Base-by-base conservation (phyloP, 2,888 invertebrate genomes). In the Heliconius aoede region DNA sequence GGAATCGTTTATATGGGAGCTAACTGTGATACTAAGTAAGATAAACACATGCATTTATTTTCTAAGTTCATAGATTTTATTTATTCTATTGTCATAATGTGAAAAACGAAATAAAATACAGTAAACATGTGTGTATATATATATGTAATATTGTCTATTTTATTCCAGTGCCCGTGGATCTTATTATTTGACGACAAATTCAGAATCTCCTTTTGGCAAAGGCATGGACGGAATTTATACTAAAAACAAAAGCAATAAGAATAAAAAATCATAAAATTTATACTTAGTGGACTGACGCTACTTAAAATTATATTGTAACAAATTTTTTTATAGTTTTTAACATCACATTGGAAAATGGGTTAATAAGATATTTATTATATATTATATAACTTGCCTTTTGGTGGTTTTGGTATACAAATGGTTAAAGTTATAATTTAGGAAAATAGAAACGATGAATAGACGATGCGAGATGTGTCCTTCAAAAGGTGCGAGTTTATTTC, bases 1-100 rank as follows among this genome's bases (percentile, higher is more conserved):
- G 93, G 94, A 62, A 87, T 94, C 87, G 90, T 93, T n/a, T 94
- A 91, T 77, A 94, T 94, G 94, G 94, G 94, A 11, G 85, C 83
- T 26, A 88, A 88, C 82, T 94, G 94, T 87, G 92, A 93, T 88
- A 86, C 79, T 80, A 91, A 85, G 94, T 94, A 83, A 84, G 69
- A 68, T n/a, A 55, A 11, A 21, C 3, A 21, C 21, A n/a, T n/a
- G n/a, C 11, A n/a, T 55, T 11, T 55, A 55, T 11, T 55, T n/a
- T 55, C 8, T 55, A 55, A n/a, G 11, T 55, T 55, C 8, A 68
- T 21, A 8, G 26, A 64, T 65, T 58, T 9, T 73, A 21, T n/a
- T 55, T n/a, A 55, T 55, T n/a, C 9, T 55, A 36, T 21, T 36
- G 21, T 26, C 28, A 11, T 26, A 26, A 36, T 15, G 9, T 67